Conservation (phyloP, 2,113 vertebrate species). For the Malurus cyaneus region DNA sequence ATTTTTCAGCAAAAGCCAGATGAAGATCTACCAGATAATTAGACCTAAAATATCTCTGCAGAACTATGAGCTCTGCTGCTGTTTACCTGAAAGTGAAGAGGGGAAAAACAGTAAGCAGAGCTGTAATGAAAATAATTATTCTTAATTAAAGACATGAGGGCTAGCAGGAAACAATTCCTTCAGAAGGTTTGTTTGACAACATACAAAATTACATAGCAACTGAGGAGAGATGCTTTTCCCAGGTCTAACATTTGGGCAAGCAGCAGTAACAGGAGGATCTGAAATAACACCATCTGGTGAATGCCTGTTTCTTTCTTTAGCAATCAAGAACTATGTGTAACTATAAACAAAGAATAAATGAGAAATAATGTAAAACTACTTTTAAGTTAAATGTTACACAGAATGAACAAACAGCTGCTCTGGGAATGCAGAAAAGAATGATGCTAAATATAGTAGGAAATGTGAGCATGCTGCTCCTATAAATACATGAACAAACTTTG, state of each 20-base stretch:
- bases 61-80: neutral
- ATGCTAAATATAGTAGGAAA: neutral
- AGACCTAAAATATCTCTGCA: neutral
- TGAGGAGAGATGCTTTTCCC: neutral
- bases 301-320: neutral
- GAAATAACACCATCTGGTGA: slow-evolving; percentile 38
- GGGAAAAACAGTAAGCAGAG: neutral
- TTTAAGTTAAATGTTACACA: neutral
- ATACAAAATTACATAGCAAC: neutral
- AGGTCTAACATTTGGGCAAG: slow-evolving; percentile 8
- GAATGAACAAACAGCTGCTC: slow-evolving; percentile 28
- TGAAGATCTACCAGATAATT: neutral
- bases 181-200: slow-evolving; percentile 20
- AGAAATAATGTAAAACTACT: slow-evolving; percentile 18
- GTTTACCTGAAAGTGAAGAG: neutral
- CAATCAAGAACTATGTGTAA: neutral
- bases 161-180: neutral
- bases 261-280: slow-evolving; percentile 29
- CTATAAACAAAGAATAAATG: slow-evolving; percentile 27
- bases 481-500: neutral
- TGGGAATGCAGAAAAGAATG: neutral
- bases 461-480: neutral
- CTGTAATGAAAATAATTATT: neutral
- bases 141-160: neutral
- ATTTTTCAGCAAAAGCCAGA: neutral